Conservation (phyloP, 2,113 vertebrate species). For the Lophotis ruficrista region DNA sequence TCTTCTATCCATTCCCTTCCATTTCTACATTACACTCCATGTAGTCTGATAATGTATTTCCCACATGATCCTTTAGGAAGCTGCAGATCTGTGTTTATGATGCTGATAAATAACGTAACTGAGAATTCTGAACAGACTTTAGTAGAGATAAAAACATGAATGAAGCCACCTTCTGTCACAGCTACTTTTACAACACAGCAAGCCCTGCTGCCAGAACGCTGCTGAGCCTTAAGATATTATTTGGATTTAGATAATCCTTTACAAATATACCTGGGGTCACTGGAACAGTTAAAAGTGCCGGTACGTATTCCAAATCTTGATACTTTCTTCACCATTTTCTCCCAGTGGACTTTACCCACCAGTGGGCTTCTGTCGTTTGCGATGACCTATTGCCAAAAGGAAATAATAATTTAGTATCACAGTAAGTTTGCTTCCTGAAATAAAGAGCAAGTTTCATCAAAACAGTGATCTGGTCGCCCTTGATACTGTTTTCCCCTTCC, state of each 20-base stretch:
- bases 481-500: background rate
- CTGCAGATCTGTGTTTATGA: background rate
- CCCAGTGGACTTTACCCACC: constrained; percentile 90
- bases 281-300: constrained; percentile 97
- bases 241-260: constrained; percentile 13
- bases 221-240: background rate
- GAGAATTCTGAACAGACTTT: constrained; percentile 3
- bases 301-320: constrained; percentile 96
- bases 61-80: background rate
- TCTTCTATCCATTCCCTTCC: background rate
- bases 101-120: constrained; percentile 18
- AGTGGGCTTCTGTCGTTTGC: constrained; percentile 90
- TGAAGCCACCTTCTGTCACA: constrained; percentile 7
- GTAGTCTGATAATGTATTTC: background rate
- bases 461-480: background rate
- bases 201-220: background rate
- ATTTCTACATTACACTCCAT: background rate
- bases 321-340: constrained; percentile 97
- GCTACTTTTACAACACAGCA: background rate
- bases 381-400: constrained; percentile 83
- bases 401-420: constrained; percentile 18
- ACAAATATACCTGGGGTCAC: constrained; percentile 86
- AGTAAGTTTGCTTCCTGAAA: background rate
- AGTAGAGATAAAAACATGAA: background rate
- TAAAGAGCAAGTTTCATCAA: background rate